Evolutionary conservation across 2,113 vertebrate species (phyloP).

Genomic region (Percopsis transmontana): DNA sequence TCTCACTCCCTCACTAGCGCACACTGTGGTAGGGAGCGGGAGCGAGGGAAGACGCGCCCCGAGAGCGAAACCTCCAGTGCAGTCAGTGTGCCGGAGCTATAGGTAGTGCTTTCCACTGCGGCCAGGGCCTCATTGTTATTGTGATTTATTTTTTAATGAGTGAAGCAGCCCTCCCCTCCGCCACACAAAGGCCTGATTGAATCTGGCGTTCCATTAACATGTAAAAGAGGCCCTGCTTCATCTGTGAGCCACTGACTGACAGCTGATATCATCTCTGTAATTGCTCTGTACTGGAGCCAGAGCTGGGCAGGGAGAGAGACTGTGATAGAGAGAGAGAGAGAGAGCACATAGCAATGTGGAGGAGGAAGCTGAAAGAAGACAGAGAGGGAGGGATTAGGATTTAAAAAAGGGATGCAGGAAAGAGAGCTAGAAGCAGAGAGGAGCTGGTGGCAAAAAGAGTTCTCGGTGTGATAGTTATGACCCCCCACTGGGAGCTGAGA

Average conservation of each 20-base stretch:
- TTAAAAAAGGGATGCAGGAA: conserved; percentile 33
- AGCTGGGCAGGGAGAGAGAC: conserved; percentile 33
- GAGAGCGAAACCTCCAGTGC: conserved; percentile 10
- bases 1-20: conserved; percentile 3
- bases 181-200: conserved; percentile 76
- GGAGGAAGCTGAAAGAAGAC: conserved; percentile 20
- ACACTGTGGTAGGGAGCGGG: neutral
- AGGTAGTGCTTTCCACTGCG: conserved; percentile 57
- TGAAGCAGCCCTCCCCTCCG: conserved; percentile 53
- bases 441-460: conserved; percentile 25
- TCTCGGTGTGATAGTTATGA: conserved; percentile 40
- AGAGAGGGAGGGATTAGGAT: conserved; percentile 52
- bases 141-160: conserved; percentile 76
- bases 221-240: conserved; percentile 75
- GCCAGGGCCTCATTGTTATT: conserved; percentile 68
- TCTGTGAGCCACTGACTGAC: conserved; percentile 79
- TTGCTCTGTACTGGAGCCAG: conserved; percentile 68
- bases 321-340: conserved; percentile 2
- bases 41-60: too few relatives aligned
- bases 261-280: conserved; percentile 82
- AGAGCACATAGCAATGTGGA: conserved; percentile 1
- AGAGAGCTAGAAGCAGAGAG: conserved; percentile 21
- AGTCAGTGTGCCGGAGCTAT: neutral
- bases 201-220: conserved; percentile 79
- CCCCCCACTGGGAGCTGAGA: conserved; percentile 41